Evolutionary conservation across 1,140 invertebrate species (phyloP), one percentile per base, ranked within the genome.

Genomic region (Sminthurinus signatus): DNA sequence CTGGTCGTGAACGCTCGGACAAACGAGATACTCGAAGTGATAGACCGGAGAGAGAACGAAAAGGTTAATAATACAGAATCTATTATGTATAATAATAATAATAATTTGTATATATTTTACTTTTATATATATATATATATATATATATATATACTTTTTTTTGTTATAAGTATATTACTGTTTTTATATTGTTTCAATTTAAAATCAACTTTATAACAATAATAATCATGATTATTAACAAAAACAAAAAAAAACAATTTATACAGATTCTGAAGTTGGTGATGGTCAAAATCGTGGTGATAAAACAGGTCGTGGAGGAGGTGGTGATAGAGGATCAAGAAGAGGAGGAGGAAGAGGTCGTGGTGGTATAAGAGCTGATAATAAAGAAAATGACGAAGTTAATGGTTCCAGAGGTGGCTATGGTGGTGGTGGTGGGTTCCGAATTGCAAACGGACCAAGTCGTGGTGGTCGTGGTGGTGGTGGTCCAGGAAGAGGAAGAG

Each of bases 361-460:
- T 55, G 75, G 75, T 64, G 74, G 75, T 70, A 77, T 75, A 74
- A 74, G 67, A 70, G 44, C 36, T 66, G 82, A 83, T 72, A 83
- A 82, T 66, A 83, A 83, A 71, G 82, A 85, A 67, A 83, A 83
- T 64, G 82, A 83, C 67, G 78, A 77, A 67, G 81, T 81, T 64
- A 57, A 23, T 51, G 61, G 73, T 64, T 51, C 50, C 32, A 58
- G 65, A 42, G 65, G 67, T 64, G 70, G 73, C 19, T 69, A 69
- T 64, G 70, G 72, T 23, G 70, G 72, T 51, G 73, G 74, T 57
- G 72, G 72, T 57, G 73, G 80, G 71, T 80, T 81, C 67, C 77
- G 77, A 71, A 79, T 70, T 25, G 56, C 64, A 23, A 73, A 67
- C 64, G 67, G 72, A 54, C 74, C 75, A 75, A 62, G 65, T 59